These are phyloP conservation scores for Arctopsyche grandis DNA, from an alignment of 1,140 invertebrate genomes.

Conservation along the genomic window DNA sequence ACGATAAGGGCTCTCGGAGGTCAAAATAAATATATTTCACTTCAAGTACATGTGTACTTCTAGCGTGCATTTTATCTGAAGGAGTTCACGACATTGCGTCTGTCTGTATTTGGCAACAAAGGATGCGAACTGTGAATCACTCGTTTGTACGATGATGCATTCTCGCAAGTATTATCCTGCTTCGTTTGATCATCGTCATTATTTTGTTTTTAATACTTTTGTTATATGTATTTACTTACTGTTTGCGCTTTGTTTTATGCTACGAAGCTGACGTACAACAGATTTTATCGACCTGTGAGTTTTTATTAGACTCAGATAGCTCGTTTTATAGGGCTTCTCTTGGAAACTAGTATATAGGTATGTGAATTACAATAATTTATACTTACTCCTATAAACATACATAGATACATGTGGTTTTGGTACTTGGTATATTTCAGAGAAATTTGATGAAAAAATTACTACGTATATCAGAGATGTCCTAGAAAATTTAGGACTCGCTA, in stretches of 20 bases:
- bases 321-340: constrained; percentile 19
- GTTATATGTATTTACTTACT: not conserved
- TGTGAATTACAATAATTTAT: not conserved
- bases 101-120: not conserved
- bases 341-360: not conserved
- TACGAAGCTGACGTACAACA: not conserved
- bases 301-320: constrained; percentile 27
- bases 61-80: not conserved
- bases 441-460: too few species aligned
- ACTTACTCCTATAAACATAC: not conserved
- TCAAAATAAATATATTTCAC: not conserved
- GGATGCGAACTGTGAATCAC: not conserved
- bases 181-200: not conserved
- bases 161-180: not conserved
- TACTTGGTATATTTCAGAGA: too few species aligned
- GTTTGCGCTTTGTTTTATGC: not conserved
- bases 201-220: not conserved
- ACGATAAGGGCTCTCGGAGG: constrained; percentile 4
- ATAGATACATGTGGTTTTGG: not conserved
- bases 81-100: not conserved
- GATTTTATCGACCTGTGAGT: constrained; percentile 29
- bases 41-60: not conserved
- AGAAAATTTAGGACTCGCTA: too few species aligned
- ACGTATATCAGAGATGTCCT: too few species aligned
- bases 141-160: constrained; percentile 5